phyloP scores from a whole-genome alignment of 2,888 invertebrate species.

The Monoplex corrugatus region DNA sequence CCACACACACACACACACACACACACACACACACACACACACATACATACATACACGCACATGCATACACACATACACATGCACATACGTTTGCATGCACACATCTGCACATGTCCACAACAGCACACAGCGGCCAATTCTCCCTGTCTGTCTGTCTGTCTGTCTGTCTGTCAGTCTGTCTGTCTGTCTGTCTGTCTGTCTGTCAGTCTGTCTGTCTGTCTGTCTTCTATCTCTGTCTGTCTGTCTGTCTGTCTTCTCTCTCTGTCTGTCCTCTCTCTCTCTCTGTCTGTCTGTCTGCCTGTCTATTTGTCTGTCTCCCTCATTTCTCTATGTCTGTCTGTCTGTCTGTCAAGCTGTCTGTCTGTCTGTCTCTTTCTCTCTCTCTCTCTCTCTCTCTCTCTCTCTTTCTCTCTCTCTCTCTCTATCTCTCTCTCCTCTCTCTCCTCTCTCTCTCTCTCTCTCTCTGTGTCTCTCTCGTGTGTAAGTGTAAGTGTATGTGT shows the following conservation, averaged over 20 bases:
- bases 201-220: too few species aligned
- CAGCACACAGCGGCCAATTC: not conserved
- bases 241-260: not conserved
- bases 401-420: too few species aligned
- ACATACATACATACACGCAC: not conserved
- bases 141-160: not conserved
- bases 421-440: too few species aligned
- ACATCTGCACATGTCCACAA: too few species aligned
- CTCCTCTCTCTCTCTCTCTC: too few species aligned
- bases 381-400: not conserved
- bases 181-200: not conserved
- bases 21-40: not conserved
- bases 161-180: not conserved
- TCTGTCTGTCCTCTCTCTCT: slow-evolving; percentile 7
- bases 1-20: not conserved
- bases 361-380: not conserved
- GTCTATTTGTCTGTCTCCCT: not conserved
- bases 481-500: too few species aligned
- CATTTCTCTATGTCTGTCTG: too few species aligned
- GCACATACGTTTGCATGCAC: too few species aligned
- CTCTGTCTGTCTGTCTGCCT: not conserved
- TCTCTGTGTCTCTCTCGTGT: too few species aligned
- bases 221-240: too few species aligned
- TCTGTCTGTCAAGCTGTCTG: not conserved
- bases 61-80: too few species aligned